Conservation (phyloP, 2,797 vertebrate genomes). For the Setipinna tenuifilis region DNA sequence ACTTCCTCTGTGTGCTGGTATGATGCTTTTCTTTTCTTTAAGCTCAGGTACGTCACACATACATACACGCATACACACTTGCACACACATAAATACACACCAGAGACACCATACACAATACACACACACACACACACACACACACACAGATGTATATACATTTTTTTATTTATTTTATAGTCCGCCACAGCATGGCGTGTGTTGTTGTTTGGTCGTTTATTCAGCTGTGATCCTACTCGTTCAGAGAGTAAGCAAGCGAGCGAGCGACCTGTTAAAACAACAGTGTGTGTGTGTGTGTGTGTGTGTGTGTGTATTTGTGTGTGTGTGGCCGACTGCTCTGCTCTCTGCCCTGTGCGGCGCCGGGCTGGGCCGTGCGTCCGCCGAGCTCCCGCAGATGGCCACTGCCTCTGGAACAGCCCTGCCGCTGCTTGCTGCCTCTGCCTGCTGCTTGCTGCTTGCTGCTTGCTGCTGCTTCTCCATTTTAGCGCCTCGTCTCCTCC, state of each 20-base stretch:
- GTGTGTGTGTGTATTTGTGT: constrained; percentile 35
- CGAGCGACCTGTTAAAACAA: neutral
- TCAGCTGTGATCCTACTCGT: neutral
- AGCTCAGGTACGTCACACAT: neutral
- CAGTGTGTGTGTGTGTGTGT: constrained; percentile 17
- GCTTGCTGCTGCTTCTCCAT: constrained; percentile 39
- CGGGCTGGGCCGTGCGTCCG: neutral
- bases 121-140: neutral
- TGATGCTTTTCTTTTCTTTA: neutral
- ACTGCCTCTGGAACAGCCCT: constrained; percentile 30
- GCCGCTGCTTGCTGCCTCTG: neutral
- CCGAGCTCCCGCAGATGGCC: neutral
- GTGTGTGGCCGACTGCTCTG: neutral
- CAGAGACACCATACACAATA: neutral
- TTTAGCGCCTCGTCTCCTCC: constrained; percentile 54
- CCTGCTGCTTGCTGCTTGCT: neutral
- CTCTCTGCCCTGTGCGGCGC: neutral
- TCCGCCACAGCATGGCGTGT: neutral
- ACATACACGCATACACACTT: neutral
- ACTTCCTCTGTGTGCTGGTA: neutral
- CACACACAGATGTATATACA: neutral
- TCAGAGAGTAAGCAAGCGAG: neutral
- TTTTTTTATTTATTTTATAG: neutral
- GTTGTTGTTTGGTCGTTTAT: constrained; percentile 4
- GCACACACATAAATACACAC: neutral